Evolutionary conservation across 2,113 vertebrate species (phyloP).

Genomic region (Bos indicus): DNA sequence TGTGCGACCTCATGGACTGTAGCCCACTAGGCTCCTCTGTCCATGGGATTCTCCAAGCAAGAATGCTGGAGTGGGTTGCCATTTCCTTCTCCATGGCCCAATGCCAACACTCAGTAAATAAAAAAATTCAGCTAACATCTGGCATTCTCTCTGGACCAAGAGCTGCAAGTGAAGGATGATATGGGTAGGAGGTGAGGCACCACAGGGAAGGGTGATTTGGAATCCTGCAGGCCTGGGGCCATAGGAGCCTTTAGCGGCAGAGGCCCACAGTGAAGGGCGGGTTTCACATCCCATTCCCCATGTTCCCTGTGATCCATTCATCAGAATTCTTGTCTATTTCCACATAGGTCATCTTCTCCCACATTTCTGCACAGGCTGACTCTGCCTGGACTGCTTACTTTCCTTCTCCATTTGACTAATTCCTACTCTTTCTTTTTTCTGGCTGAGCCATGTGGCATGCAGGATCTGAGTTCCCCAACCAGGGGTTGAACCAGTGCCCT

Average conservation of each 20-base stretch:
- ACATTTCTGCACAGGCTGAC: neutral
- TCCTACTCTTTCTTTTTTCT: neutral
- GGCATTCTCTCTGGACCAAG: neutral
- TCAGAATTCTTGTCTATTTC: neutral
- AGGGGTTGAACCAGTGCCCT: neutral
- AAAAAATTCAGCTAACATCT: neutral
- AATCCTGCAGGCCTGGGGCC: neutral
- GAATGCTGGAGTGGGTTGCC: neutral
- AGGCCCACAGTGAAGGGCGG: neutral
- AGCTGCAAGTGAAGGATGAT: neutral
- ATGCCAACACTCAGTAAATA: neutral
- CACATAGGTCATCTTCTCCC: neutral
- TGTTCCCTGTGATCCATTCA: neutral
- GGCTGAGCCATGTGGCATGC: neutral
- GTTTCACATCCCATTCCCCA: neutral
- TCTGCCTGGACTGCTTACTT: neutral
- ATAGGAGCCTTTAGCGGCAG: neutral
- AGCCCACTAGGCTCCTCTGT: neutral
- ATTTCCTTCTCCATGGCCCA: neutral
- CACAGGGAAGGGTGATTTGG: neutral
- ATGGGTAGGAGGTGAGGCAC: neutral
- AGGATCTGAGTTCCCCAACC: neutral
- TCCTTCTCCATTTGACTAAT: neutral
- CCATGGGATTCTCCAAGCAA: neutral
- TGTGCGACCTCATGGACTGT: neutral